Conservation (phyloP, 2,888 invertebrate species). For the Stenchaetothrips biformis region DNA sequence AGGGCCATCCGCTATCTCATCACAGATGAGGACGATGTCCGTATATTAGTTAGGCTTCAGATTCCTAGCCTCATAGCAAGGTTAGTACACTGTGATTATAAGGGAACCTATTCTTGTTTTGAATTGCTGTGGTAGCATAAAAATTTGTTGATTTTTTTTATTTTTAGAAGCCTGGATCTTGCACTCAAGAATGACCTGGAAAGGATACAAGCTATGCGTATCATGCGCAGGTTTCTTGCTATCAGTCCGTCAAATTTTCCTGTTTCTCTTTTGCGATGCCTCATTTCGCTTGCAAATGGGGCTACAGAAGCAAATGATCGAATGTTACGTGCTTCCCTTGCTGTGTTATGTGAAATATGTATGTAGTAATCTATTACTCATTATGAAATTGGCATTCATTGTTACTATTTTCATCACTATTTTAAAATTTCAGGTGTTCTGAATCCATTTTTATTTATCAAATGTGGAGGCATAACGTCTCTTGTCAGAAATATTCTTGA, state of each 20-base stretch:
- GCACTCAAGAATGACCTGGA: slow-evolving; percentile 75
- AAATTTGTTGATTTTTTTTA: slow-evolving; percentile 31
- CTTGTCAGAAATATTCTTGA: slow-evolving; percentile 76
- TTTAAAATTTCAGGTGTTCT: slow-evolving; percentile 58
- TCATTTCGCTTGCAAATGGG: slow-evolving; percentile 78
- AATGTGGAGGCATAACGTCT: slow-evolving; percentile 77
- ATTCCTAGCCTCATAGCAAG: slow-evolving; percentile 79
- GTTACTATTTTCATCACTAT: background rate
- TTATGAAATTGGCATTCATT: slow-evolving; percentile 27
- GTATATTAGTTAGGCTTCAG: slow-evolving; percentile 72
- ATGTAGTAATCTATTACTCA: slow-evolving; percentile 40
- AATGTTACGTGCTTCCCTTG: slow-evolving; percentile 76
- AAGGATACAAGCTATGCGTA: slow-evolving; percentile 82
- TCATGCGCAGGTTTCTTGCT: slow-evolving; percentile 66
- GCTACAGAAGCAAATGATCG: slow-evolving; percentile 75
- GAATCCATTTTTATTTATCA: slow-evolving; percentile 73
- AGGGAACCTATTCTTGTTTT: slow-evolving; percentile 25
- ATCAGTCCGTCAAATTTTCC: slow-evolving; percentile 65
- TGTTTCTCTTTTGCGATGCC: slow-evolving; percentile 67
- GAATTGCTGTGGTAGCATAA: slow-evolving; percentile 5
- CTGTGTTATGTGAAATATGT: slow-evolving; percentile 85
- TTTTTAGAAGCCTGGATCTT: slow-evolving; percentile 76
- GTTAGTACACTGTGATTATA: slow-evolving; percentile 44
- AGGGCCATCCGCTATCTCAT: slow-evolving; percentile 82
- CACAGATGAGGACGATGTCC: slow-evolving; percentile 69